Evolutionary conservation across 2,888 invertebrate species (phyloP), one percentile per base, ranked within the genome.

Genomic region (Spilosoma lubricipeda): DNA sequence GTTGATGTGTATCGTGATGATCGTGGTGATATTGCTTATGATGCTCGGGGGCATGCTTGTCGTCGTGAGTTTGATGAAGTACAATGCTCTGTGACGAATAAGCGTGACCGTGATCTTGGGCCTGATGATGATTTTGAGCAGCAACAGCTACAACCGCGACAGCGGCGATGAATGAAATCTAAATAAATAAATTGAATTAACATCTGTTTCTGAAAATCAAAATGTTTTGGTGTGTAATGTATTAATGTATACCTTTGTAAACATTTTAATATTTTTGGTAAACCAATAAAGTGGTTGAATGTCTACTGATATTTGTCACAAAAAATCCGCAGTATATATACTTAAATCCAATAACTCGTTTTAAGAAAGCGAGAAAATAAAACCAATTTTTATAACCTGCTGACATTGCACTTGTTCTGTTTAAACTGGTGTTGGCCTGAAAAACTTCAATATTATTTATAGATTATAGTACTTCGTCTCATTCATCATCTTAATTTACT

Each of bases 1-100:
- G 63, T 20, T 87, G 82, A 39, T 87, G 73, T 87, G 84, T 42
- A 82, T 75, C 80, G 48, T 83, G 63, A 8, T 67, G 72, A 30
- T 33, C 72, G 5, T 67, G 27, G 7, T 80, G 76, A 9, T 67
- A 30, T n/a, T 67, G 36, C n/a, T 36, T 63, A 36, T 71, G 65
- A 18, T 52, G 33, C 64, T 8, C 69, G 45, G 18, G 70, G 13
- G 36, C 71, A 23, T 77, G 73, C 42, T 83, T 70, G 0, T 65
- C 70, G 11, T 84, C 81, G 36, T 87, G 82, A 36, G 71, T 83
- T 73, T 89, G 87, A 71, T 91, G 88, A 73, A 88, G 83, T 30
- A 84, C 83, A 72, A 90, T 87, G 77, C 86, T 89, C 73, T 91
- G 91, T 3, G 90, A 89, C 11, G 90, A 90, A 81, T 69, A 87